Evolutionary conservation across 92 coral and sea anemone species (phyloP), one percentile per base, ranked within the genome.

Genomic region (Epizoanthus scotinus): DNA sequence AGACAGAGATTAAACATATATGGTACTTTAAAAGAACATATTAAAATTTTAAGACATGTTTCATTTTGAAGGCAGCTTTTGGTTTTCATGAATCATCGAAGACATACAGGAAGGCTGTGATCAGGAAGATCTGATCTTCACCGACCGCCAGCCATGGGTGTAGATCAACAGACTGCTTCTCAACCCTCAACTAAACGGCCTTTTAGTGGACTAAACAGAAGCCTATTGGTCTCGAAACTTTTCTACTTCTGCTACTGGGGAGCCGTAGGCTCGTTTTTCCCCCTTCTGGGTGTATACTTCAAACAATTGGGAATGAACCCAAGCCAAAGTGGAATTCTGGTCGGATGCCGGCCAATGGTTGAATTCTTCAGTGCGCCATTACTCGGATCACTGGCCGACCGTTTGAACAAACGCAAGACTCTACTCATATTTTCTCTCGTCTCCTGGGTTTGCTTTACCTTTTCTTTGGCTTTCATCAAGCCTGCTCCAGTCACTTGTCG

Each of bases 241-340:
- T 96, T 96, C 78, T 96, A 96, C 86, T 96, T 96, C 84, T 96
- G 97, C 87, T 96, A 96, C 85, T 96, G 99, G 99, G 99, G 99
- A 84, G 99, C 99, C 4, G 98, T 96, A 73, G 99, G 99, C 13
- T 96, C 98, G 63, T 93, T 96, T 88, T 94, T 96, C 49, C 99
- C 99, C 27, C 93, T 96, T 57, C 91, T 96, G 26, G 99, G 99
- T 31, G 99, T 96, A 49, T 96, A 96, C 80, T 96, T 96, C 80
- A 96, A 96, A 84, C 99, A 96, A 71, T 96, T 96, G 26, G 99
- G 99, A 14, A 96, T 96, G 99, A 96, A 92, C 58, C 98, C 99
- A 2, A 91, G 95, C 61, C 87, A 86, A 12, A 96, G 99, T 83
- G 99, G 99, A 52, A 91, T 91, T 85, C 82, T 96, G 59, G 98